Evolutionary conservation across 2,797 vertebrate species (phyloP), one percentile per base, ranked within the genome.

Genomic region (Chelon auratus): DNA sequence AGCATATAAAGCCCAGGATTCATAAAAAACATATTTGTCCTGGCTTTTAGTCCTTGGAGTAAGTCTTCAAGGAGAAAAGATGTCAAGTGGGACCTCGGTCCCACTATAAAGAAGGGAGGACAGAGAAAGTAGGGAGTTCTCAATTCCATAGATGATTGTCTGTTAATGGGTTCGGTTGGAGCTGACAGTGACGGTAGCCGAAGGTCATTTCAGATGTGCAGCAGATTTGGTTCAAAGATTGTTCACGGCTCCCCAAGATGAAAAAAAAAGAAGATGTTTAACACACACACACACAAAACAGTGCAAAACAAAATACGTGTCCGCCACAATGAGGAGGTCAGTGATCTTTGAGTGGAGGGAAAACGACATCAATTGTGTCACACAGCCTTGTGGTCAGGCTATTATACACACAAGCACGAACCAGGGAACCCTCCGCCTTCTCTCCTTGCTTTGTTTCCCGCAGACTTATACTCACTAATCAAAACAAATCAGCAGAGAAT

Each of bases 401-500:
- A 30, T 69, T 71, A 30, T 57, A 50, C 63, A 80, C 77, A 78
- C 20, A 55, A 73, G 61, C 22, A 45, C 65, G 58, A 80, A 81
- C 59, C 11, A 51, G 80, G 75, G 72, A 81, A 73, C 82, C 62
- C 59, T 87, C 66, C 4, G 33, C 54, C 72, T 80, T 74, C 61
- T 62, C 47, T 48, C 40, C 53, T 71, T 17, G 33, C 76, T 88
- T 87, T 89, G 76, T 91, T 80, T 85, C 67, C 63, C 24, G n/a
- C 42, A 72, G 84, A 90, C 90, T 88, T 88, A 91, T 68, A 52
- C 78, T 68, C 51, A 81, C 86, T 87, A 87, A 90, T 92, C 87
- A 90, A 89, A 92, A 89, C 84, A 85, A 87, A 92, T 90, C 86
- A 89, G 81, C 77, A 79, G 51, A 50, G 75, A 80, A 90, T 92